Percentiles rank a stretch among this genome's conserved stretches.
Evolutionary conservation across 2,888 invertebrate genomes (phyloP).

Genomic region (Hemistola chrysoprasaria): DNA sequence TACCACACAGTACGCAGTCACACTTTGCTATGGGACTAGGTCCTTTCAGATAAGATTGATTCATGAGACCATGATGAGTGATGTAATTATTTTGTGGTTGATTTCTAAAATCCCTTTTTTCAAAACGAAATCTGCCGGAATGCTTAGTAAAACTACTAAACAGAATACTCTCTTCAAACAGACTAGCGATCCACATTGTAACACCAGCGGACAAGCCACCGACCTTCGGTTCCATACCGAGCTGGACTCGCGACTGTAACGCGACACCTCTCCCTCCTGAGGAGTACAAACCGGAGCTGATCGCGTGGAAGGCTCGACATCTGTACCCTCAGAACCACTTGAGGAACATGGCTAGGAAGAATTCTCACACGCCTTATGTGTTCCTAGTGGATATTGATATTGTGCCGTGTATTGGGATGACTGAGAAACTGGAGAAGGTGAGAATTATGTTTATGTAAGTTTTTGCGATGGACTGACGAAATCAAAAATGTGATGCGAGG

Average conservation of each 20-base stretch:
- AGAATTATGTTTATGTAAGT: not conserved
- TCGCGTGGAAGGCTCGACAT: slow-evolving; percentile 87
- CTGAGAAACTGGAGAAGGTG: slow-evolving; percentile 84
- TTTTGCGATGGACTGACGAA: no score
- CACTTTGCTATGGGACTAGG: no score
- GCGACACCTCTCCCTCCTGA: slow-evolving; percentile 86
- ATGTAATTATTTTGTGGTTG: no score
- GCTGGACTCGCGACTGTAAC: slow-evolving; percentile 84
- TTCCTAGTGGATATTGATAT: slow-evolving; percentile 95
- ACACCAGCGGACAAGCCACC: slow-evolving; percentile 84
- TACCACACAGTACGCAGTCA: no score
- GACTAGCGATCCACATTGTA: slow-evolving; percentile 89
- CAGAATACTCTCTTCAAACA: slow-evolving; percentile 31
- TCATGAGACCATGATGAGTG: no score
- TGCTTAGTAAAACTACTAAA: no score
- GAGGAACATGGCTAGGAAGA: slow-evolving; percentile 92
- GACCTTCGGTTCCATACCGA: slow-evolving; percentile 84
- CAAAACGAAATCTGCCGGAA: no score
- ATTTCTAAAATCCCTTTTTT: no score
- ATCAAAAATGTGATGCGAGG: no score
- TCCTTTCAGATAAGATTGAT: no score
- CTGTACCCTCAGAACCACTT: slow-evolving; percentile 95
- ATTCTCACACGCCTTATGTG: slow-evolving; percentile 90
- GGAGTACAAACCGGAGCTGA: slow-evolving; percentile 83
- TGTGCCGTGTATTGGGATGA: slow-evolving; percentile 89